These are phyloP conservation scores for Hycleus cichorii DNA, from an alignment of 1,140 invertebrate genomes.

Conservation along the genomic window DNA sequence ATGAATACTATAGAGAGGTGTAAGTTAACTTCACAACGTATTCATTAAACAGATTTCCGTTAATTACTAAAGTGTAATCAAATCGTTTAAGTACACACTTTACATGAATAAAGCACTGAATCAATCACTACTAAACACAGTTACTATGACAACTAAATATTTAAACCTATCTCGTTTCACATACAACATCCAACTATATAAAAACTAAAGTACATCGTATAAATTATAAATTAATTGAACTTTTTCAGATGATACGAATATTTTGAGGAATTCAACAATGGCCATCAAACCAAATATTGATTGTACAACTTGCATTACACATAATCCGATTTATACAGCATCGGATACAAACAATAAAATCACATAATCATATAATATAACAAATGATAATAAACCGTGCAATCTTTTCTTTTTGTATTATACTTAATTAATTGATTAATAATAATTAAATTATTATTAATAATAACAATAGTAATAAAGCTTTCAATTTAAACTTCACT, in stretches of 20 bases:
- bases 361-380: slow-evolving; percentile 4
- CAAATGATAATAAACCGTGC: background rate
- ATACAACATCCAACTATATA: too few species aligned
- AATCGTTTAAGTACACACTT: slow-evolving; percentile 27
- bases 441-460: too few species aligned
- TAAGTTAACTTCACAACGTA: slow-evolving; percentile 26
- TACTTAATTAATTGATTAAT: too few species aligned
- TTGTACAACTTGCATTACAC: slow-evolving; percentile 11
- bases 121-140: slow-evolving; percentile 1
- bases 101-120: slow-evolving; percentile 12
- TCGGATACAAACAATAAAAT: slow-evolving; percentile 10
- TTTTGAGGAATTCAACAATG: slow-evolving; percentile 1
- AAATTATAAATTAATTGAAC: background rate
- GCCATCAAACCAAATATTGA: slow-evolving; percentile 11
- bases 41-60: slow-evolving; percentile 31
- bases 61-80: slow-evolving; percentile 34
- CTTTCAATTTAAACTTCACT: too few species aligned
- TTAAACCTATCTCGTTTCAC: background rate
- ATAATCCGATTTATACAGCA: slow-evolving; percentile 3
- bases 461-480: too few species aligned
- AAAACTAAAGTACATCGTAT: too few species aligned
- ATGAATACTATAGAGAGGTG: slow-evolving; percentile 16
- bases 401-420: background rate
- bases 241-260: slow-evolving; percentile 9
- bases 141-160: slow-evolving; percentile 5